These are phyloP conservation scores for Hydrocynus forskahlii DNA, from an alignment of 2,797 vertebrate genomes.

Conservation along the genomic window DNA sequence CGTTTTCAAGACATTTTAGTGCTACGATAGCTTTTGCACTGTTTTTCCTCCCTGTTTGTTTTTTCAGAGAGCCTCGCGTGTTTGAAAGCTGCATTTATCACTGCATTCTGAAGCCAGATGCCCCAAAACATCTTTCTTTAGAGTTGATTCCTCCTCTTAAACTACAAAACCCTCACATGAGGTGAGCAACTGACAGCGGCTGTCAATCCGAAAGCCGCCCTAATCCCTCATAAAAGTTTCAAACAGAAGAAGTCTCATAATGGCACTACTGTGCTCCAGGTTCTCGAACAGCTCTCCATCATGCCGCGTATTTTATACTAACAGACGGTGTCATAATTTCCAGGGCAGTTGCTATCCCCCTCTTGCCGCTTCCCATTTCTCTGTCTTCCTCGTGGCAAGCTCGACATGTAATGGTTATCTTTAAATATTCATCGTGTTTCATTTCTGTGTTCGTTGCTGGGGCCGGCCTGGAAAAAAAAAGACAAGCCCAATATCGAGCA, in stretches of 20 bases:
- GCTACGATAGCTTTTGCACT: neutral
- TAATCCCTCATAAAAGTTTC: slow-evolving; percentile 60
- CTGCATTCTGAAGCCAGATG: neutral
- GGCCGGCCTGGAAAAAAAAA: slow-evolving; percentile 47
- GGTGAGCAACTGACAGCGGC: slow-evolving; percentile 46
- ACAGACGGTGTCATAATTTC: slow-evolving; percentile 50
- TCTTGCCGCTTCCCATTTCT: slow-evolving; percentile 52
- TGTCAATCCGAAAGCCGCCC: slow-evolving; percentile 54
- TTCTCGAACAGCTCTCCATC: slow-evolving; percentile 51
- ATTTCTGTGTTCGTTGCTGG: slow-evolving; percentile 52
- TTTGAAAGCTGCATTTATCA: neutral
- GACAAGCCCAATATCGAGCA: slow-evolving; percentile 60
- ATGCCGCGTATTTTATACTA: slow-evolving; percentile 49
- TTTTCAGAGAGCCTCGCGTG: neutral
- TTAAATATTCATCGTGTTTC: slow-evolving; percentile 66
- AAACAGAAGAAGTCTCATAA: slow-evolving; percentile 49
- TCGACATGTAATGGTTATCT: slow-evolving; percentile 58
- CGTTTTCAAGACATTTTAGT: neutral
- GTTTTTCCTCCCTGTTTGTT: neutral
- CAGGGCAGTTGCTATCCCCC: slow-evolving; percentile 51
- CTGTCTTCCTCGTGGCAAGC: slow-evolving; percentile 54
- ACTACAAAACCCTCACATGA: slow-evolving; percentile 33
- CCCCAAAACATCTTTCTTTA: neutral
- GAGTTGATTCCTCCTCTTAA: slow-evolving; percentile 35
- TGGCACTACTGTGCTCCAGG: slow-evolving; percentile 36